Percentiles rank a stretch among this genome's conserved stretches.
These are phyloP conservation scores for Gnathonemus longibarbis DNA, from an alignment of 2,113 vertebrate species.

Conservation along the genomic window DNA sequence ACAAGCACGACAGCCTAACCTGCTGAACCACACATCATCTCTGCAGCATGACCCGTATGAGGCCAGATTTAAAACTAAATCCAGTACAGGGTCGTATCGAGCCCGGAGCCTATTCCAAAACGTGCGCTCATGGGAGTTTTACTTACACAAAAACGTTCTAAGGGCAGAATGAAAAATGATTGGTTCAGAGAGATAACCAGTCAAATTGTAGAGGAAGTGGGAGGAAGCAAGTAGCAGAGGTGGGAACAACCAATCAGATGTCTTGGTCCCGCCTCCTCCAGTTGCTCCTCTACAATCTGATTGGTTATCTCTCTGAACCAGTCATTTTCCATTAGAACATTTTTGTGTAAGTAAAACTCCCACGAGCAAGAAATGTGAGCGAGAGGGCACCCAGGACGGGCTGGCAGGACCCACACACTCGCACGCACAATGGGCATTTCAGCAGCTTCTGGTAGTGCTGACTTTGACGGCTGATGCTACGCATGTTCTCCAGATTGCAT, in stretches of 20 bases:
- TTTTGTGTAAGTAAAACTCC: neutral
- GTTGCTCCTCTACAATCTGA: neutral
- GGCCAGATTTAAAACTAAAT: neutral
- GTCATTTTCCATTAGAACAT: neutral
- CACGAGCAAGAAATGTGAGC: neutral
- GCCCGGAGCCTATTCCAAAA: neutral
- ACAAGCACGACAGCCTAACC: neutral
- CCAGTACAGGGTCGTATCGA: neutral
- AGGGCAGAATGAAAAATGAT: neutral
- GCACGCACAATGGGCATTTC: neutral
- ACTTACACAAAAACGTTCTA: neutral
- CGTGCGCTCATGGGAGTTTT: neutral
- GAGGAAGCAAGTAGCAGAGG: too few relatives aligned
- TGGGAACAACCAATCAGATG: too few relatives aligned
- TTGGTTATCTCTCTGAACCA: neutral
- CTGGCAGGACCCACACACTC: neutral
- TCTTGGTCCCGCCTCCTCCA: neutral
- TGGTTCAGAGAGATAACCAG: neutral
- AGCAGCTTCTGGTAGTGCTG: neutral
- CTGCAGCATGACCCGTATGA: neutral
- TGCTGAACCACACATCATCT: neutral
- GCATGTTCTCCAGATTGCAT: neutral
- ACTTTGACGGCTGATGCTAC: neutral
- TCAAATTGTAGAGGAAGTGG: neutral
- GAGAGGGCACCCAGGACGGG: neutral